Conservation (phyloP, 64 coral and sea anemone genomes). For the Montipora cactus region DNA sequence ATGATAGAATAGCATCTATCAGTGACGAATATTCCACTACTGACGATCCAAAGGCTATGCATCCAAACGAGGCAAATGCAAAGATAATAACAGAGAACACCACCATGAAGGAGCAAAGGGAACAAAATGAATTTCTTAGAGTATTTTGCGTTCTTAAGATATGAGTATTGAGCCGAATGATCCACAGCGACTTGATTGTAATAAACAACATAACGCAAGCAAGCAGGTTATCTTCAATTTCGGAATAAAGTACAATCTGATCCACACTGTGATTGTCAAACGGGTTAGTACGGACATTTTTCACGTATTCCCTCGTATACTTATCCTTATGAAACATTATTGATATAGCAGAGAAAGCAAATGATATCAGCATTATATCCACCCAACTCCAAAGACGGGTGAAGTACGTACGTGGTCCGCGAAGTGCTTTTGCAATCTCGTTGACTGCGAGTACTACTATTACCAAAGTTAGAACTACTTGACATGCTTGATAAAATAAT, state of each 20-base stretch:
- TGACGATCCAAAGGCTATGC: conserved; percentile 60
- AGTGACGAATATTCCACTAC: conserved; percentile 66
- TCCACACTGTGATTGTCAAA: conserved; percentile 70
- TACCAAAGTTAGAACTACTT: conserved; percentile 61
- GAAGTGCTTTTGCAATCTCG: conserved; percentile 53
- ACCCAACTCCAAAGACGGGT: conserved; percentile 71
- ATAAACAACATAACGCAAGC: conserved; percentile 67
- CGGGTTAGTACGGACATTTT: conserved; percentile 58
- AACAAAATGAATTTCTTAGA: conserved; percentile 32
- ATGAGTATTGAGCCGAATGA: conserved; percentile 68
- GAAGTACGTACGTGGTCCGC: conserved; percentile 38
- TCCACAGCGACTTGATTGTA: conserved; percentile 58
- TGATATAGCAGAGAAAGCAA: conserved; percentile 15
- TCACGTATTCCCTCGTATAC: conserved; percentile 37
- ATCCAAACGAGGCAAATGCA: conserved; percentile 50
- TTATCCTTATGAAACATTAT: conserved; percentile 72
- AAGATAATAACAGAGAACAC: conserved; percentile 41
- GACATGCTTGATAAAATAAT: conserved; percentile 66
- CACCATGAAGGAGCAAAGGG: conserved; percentile 33
- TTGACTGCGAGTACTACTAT: conserved; percentile 29
- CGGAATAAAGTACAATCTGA: conserved; percentile 67
- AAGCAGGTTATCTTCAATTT: conserved; percentile 65
- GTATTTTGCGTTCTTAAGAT: conserved; percentile 60
- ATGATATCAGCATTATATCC: conserved; percentile 52
- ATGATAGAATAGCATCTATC: conserved; percentile 14